These are phyloP conservation scores for Ruditapes philippinarum DNA, from an alignment of 1,140 invertebrate genomes.

Conservation along the genomic window DNA sequence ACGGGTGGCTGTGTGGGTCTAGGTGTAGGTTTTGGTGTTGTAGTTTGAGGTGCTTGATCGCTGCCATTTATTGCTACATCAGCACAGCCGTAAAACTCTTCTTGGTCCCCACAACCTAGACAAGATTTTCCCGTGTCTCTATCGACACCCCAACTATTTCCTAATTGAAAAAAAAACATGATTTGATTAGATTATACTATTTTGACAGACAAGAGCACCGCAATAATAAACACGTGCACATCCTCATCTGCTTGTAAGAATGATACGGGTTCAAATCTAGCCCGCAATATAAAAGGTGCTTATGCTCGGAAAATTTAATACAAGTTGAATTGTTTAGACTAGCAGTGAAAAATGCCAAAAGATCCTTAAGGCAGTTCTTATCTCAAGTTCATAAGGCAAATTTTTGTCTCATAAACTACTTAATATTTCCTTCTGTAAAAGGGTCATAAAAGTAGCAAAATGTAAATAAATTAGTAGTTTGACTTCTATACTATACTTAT, in stretches of 20 bases:
- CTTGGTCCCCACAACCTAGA: slow-evolving; percentile 64
- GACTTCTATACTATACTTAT: too few relatives aligned
- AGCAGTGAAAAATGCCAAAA: too few relatives aligned
- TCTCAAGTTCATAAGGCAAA: too few relatives aligned
- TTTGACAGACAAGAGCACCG: too few relatives aligned
- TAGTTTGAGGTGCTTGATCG: neutral
- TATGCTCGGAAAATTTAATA: neutral
- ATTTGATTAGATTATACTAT: neutral
- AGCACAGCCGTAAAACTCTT: slow-evolving; percentile 66
- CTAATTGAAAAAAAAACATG: slow-evolving; percentile 38
- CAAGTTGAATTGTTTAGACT: too few relatives aligned
- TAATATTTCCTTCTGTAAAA: too few relatives aligned
- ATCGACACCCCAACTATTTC: slow-evolving; percentile 72
- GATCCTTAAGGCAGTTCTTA: too few relatives aligned
- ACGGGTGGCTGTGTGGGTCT: neutral
- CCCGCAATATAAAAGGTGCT: neutral
- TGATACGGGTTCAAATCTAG: neutral
- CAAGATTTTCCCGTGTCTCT: slow-evolving; percentile 21
- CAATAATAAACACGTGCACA: too few relatives aligned
- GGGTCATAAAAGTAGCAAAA: too few relatives aligned
- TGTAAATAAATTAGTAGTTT: too few relatives aligned
- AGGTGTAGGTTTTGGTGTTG: neutral
- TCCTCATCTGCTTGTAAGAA: too few relatives aligned
- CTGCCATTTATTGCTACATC: slow-evolving; percentile 56
- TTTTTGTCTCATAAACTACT: too few relatives aligned